Conservation (phyloP, 92 coral and sea anemone species). For the Blastomussa wellsi region DNA sequence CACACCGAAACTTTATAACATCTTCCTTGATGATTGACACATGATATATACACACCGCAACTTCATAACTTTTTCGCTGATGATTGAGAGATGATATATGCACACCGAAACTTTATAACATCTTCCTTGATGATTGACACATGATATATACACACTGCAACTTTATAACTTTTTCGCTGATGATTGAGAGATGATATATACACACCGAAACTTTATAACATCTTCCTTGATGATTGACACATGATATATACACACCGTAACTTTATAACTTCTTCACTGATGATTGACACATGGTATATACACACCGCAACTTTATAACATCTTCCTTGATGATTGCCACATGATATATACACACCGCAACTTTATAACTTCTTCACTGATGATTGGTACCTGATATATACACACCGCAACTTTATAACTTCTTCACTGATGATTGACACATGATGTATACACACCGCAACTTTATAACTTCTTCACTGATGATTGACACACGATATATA, state of each 20-base stretch:
- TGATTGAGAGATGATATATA: not conserved
- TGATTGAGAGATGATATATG: not conserved
- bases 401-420: too few relatives aligned
- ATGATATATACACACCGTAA: not conserved
- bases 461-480: not conserved
- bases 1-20: not conserved
- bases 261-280: too few relatives aligned
- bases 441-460: not conserved
- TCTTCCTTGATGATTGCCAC: too few relatives aligned
- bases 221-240: not conserved
- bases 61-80: not conserved
- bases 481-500: not conserved
- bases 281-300: not conserved
- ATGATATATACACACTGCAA: too few relatives aligned
- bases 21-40: not conserved
- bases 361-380: too few relatives aligned
- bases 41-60: not conserved
- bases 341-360: too few relatives aligned
- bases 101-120: not conserved
- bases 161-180: not conserved
- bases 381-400: too few relatives aligned
- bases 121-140: not conserved
- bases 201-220: not conserved
- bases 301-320: not conserved
- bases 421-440: not conserved